Evolutionary conservation across 2,888 invertebrate species (phyloP).

Genomic region (Augochlorella aurata): DNA sequence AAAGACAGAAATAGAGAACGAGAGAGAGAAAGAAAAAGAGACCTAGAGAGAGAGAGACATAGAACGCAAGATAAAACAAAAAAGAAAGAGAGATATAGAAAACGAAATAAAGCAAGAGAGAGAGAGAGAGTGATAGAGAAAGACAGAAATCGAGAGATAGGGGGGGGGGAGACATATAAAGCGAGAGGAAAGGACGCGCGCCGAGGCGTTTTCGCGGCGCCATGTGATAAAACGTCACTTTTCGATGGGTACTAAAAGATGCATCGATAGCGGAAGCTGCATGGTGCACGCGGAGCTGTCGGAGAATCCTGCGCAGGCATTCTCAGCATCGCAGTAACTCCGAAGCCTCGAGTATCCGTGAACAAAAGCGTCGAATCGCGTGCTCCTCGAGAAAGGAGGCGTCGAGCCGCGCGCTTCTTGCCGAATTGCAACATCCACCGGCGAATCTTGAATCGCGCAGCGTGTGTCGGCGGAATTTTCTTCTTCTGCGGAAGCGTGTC

Average conservation of each 20-base stretch:
- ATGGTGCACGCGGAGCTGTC: background rate
- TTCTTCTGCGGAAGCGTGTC: background rate
- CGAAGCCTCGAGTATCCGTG: background rate
- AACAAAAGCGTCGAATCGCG: slow-evolving; percentile 6
- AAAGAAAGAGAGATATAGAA: no score
- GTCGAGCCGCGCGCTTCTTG: background rate
- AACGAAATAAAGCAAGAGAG: no score
- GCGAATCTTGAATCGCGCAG: background rate
- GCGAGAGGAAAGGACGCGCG: slow-evolving; percentile 18
- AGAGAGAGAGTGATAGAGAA: no score
- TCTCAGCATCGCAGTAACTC: background rate
- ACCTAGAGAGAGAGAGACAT: no score
- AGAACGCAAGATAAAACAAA: no score
- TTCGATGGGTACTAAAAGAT: slow-evolving; percentile 36
- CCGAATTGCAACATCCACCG: background rate
- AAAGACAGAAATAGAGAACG: no score
- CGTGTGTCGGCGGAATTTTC: background rate
- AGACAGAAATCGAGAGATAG: background rate
- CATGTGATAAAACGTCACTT: slow-evolving; percentile 20
- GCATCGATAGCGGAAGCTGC: slow-evolving; percentile 1
- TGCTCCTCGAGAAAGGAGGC: background rate
- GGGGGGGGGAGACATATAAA: background rate
- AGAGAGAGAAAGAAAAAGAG: no score
- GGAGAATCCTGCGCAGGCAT: background rate
- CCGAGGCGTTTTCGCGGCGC: slow-evolving; percentile 16